These are phyloP conservation scores for Lepus townsendii DNA, from an alignment of 2,797 vertebrate species.

Conservation along the genomic window DNA sequence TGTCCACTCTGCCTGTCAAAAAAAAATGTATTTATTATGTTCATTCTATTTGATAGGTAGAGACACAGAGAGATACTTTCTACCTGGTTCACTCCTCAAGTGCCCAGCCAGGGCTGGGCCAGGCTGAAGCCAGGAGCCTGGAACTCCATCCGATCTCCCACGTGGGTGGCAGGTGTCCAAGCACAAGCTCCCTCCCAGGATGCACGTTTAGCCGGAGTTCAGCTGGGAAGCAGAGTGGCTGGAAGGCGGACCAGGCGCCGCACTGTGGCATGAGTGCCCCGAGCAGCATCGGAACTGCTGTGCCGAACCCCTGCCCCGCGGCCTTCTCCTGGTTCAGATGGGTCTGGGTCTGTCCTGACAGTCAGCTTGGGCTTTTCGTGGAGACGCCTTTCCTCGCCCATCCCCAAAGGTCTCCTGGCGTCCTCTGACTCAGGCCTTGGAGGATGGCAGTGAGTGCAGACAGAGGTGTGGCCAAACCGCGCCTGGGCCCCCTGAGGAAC, in stretches of 20 bases:
- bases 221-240: no score
- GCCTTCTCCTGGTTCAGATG: neutral
- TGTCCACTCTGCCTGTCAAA: no score
- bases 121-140: no score
- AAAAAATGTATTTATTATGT: no score
- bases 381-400: neutral
- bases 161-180: no score
- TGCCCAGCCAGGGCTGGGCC: no score
- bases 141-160: no score
- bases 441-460: neutral
- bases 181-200: no score
- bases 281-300: rapidly evolving
- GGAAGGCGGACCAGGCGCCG: neutral
- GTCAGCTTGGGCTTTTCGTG: neutral
- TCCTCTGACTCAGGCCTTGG: neutral
- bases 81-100: no score
- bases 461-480: neutral
- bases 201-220: no score
- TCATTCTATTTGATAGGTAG: no score
- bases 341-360: neutral
- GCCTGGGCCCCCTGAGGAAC: rapidly evolving
- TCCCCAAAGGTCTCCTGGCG: neutral
- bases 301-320: neutral
- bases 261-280: neutral
- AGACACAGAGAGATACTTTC: no score